phyloP scores from a whole-genome alignment of 1,140 invertebrate species.

The Sinella curviseta region DNA sequence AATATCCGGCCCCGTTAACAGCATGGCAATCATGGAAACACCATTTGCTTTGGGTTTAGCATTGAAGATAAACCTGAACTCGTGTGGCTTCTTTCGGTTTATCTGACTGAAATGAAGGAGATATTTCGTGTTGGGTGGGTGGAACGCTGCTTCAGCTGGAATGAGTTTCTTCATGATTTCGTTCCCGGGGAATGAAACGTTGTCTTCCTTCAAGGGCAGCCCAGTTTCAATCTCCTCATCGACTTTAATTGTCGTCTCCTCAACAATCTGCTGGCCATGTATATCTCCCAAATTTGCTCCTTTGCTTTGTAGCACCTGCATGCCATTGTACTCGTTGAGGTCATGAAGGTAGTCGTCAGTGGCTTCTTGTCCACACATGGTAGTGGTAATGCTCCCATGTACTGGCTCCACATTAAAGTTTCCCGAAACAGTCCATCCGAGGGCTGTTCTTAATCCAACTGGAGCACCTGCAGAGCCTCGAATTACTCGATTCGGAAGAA shows the following conservation, averaged over 20 bases:
- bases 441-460: neutral
- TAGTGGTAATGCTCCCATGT: neutral
- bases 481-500: neutral
- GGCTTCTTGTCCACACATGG: neutral
- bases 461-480: neutral
- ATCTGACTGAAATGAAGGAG: neutral
- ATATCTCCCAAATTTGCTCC: slow-evolving; percentile 25
- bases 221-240: slow-evolving; percentile 3
- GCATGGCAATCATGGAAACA: neutral
- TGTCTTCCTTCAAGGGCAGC: slow-evolving; percentile 31
- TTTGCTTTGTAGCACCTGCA: neutral
- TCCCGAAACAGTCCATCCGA: neutral
- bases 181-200: neutral
- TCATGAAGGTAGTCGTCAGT: neutral
- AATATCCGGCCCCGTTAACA: slow-evolving; percentile 33
- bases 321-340: slow-evolving; percentile 31
- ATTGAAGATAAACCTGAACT: neutral
- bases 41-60: neutral
- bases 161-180: neutral
- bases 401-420: neutral
- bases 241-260: neutral
- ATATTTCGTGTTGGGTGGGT: neutral
- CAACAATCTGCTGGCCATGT: neutral
- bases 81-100: neutral
- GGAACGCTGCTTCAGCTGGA: neutral